Evolutionary conservation across 2,888 invertebrate genomes (phyloP), one percentile per base, ranked within the genome.

Genomic region (Celastrina argiolus): DNA sequence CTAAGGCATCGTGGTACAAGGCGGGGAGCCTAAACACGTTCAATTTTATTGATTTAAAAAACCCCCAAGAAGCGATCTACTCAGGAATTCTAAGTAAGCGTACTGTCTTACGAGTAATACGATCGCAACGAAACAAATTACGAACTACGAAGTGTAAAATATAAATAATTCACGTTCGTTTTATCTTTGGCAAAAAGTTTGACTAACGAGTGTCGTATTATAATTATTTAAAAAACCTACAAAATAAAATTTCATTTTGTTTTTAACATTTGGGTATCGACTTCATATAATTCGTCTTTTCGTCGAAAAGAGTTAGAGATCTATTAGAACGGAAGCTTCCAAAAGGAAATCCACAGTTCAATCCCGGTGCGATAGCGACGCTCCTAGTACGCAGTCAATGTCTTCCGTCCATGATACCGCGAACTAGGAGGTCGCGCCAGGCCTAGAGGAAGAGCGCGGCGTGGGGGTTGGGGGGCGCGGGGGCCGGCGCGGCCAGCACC

Each of bases 351-450:
- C n/a, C 2, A 12, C 6, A 31, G 58, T 58, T 16, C 16, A 58
- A 22, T 65, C 4, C 31, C 31, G n/a, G 34, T 16, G 6, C 31
- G 31, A 16, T 56, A 61, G 85, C 90, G 88, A 90, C 90, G 66
- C 88, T 85, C 90, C 85, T 56, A 68, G 77, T 75, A 75, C 78
- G 78, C 81, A 79, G 78, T 87, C 81, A 88, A 74, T 86, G 87
- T 71, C 83, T 83, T 69, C 81, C 78, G 67, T 87, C 83, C 18
- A 89, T 83, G 71, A 90, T 79, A 70, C 88, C 89, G 78, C 89
- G 88, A 71, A 90, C 85, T 51, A 90, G 88, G 87, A 90, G 90
- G 89, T 90, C 90, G 88, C 90, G 90, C 90, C 90, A 90, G 87
- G 89, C 90, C 90, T 90, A 90, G 76, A 90, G 84, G 69, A 90